Base-by-base conservation (phyloP, 2,113 vertebrate genomes). In the Atlantisia rogersi region DNA sequence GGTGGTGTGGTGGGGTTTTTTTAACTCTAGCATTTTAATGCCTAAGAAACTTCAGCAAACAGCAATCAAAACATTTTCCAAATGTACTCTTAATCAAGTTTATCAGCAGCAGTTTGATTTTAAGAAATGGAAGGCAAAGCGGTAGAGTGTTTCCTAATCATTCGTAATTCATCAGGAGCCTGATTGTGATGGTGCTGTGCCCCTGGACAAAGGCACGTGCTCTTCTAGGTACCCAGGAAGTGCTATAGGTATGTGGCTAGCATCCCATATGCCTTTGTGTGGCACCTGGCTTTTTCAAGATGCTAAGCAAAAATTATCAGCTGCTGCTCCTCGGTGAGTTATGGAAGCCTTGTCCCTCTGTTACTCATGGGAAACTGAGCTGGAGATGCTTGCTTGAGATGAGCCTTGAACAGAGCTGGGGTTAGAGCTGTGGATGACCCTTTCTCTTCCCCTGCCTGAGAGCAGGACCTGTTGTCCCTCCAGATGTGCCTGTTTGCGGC, bases 41-140 rank as follows among this genome's bases (percentile, higher is more conserved):
- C 1, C 1, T 85, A 94, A 76, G 83, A 93, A 92, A 91, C 42
- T 92, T 90, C 86, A 93, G 78, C 68, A 88, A 92, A 88, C 28
- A 69, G 76, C 80, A 93, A 94, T 97, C 92, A 96, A 96, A 98
- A 88, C 75, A 82, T 96, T 97, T 96, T 95, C 92, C 87, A 96
- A 97, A 96, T 88, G 94, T 86, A 52, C 93, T 92, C 76, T 85
- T 92, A 95, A 96, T 96, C 88, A 94, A 95, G 83, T 94, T 94
- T 97, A 89, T 89, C 82, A 52, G 82, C 59, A 88, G 93, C 16
- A 12, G 82, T 96, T 94, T 94, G 92, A 96, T 96, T 97, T 97
- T 95, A 92, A 95, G 85, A 87, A 75, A 77, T 37, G 64, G 75
- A 77, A 88, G 69, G 80, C 80, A 88, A 82, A 94, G 75, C 56